A percentile compares a stretch with the other conserved stretches of the same genome.
These are phyloP conservation scores for Ennomos quercinarius DNA, from an alignment of 2,888 invertebrate genomes.

Conservation along the genomic window DNA sequence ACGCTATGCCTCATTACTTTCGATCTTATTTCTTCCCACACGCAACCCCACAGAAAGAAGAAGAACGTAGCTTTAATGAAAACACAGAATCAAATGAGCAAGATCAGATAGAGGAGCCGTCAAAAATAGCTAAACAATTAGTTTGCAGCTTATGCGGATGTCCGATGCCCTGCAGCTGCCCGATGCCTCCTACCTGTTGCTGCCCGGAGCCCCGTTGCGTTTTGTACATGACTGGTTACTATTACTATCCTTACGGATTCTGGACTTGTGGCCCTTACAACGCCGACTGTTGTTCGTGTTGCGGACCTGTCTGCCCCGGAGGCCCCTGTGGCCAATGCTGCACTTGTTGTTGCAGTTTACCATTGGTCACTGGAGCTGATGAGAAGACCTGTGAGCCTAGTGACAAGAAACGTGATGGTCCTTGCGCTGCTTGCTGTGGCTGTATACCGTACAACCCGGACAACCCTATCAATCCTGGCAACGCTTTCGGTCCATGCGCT, in stretches of 20 bases:
- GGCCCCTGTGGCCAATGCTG: neutral
- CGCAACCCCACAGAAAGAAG: neutral
- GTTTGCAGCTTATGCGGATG: conserved; percentile 1
- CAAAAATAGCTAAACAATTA: neutral
- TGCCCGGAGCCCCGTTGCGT: conserved; percentile 44
- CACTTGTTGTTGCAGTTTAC: neutral
- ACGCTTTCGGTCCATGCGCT: conserved; percentile 1
- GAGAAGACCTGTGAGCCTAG: no score
- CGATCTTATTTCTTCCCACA: conserved; percentile 1
- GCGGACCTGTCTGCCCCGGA: conserved; percentile 31
- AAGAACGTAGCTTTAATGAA: no score
- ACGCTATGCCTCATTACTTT: neutral
- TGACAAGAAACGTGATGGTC: neutral
- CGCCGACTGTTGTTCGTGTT: conserved; percentile 33
- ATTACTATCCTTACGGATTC: conserved; percentile 69
- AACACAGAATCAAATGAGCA: neutral
- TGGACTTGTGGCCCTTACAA: conserved; percentile 71
- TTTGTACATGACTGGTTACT: conserved; percentile 69
- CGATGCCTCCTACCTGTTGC: neutral
- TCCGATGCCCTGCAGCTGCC: neutral
- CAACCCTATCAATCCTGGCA: neutral
- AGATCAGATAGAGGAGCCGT: neutral
- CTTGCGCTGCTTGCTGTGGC: conserved; percentile 18
- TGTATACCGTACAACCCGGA: neutral
- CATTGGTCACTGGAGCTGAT: neutral